A percentile compares a stretch with the other conserved stretches of the same genome.
These are phyloP conservation scores for Protosalanx chinensis DNA, from an alignment of 2,797 vertebrate genomes.

Conservation along the genomic window DNA sequence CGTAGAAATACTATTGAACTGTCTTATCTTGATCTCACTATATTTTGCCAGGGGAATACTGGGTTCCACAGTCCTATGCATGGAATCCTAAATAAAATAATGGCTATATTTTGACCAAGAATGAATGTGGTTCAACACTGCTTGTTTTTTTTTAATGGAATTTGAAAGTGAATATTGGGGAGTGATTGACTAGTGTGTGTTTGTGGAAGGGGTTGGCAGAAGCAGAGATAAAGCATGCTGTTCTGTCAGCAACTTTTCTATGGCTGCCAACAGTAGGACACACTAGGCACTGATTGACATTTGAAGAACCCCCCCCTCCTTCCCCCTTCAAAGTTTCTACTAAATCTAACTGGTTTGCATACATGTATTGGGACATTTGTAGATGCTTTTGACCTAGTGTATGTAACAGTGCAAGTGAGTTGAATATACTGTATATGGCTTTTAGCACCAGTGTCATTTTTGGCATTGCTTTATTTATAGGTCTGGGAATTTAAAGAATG, in stretches of 20 bases:
- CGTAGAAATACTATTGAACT: neutral
- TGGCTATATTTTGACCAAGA: no score
- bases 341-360: neutral
- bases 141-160: constrained; percentile 6
- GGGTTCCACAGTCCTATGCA: no score
- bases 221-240: neutral
- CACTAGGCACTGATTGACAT: constrained; percentile 4
- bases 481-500: neutral
- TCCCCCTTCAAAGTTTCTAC: neutral
- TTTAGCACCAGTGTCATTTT: neutral
- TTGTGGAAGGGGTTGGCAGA: neutral
- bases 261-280: constrained; percentile 1
- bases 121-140: neutral
- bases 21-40: no score
- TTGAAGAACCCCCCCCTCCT: neutral
- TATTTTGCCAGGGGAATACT: no score
- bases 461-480: neutral
- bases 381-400: neutral
- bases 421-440: neutral
- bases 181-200: neutral
- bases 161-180: constrained; percentile 15
- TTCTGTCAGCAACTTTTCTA: constrained; percentile 7
- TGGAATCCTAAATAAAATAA: no score
- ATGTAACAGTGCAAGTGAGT: neutral
- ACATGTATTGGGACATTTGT: neutral